Conservation (phyloP, 2,113 vertebrate genomes). For the Rhinolophus sinicus region DNA sequence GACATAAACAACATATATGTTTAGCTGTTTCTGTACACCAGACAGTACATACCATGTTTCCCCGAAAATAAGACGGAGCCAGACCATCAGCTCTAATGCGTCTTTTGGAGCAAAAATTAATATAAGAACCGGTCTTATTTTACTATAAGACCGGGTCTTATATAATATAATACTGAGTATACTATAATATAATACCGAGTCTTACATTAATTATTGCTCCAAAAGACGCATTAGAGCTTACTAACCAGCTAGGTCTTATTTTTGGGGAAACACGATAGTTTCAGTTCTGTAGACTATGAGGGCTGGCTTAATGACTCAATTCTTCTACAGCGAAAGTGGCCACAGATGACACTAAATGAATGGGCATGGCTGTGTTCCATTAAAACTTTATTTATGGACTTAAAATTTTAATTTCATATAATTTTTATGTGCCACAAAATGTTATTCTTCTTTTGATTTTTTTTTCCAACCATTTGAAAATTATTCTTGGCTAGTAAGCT, state of each 20-base stretch:
- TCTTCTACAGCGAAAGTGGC: neutral
- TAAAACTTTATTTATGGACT: neutral
- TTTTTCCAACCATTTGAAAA: neutral
- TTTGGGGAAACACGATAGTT: neutral
- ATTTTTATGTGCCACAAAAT: neutral
- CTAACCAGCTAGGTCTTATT: no score
- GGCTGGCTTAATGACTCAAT: neutral
- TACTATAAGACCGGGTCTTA: no score
- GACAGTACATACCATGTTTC: no score
- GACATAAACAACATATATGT: neutral
- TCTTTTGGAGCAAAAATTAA: no score
- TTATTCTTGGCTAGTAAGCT: neutral
- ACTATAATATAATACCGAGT: no score
- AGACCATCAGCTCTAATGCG: no score
- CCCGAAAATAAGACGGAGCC: no score
- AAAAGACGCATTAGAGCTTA: no score
- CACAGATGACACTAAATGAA: neutral
- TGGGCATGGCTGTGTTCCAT: neutral
- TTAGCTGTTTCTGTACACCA: neutral
- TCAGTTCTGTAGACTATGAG: no score
- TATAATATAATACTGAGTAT: no score
- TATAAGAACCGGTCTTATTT: no score
- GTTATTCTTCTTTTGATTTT: neutral
- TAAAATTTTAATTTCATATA: neutral
- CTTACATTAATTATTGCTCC: no score